Base-by-base conservation (phyloP, 2,797 vertebrate genomes). In the Urosaurus nigricauda region DNA sequence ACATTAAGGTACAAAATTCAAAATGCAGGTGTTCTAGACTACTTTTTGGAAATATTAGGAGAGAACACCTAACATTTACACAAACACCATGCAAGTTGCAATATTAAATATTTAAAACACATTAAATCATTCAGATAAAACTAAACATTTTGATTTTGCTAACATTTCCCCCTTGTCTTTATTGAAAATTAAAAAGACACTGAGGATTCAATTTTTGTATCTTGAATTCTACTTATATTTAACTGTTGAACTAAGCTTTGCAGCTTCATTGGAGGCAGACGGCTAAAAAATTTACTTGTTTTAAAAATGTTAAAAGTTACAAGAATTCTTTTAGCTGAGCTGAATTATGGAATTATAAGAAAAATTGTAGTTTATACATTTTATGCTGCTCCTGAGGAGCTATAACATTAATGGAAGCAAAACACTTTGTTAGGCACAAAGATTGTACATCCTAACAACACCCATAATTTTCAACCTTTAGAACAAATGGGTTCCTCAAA, bases 1-100 rank as follows among this genome's bases (percentile, higher is more conserved):
- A 92, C 94, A 95, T 91, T 92, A 90, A 95, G 87, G 91, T 93
- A 90, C 89, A 91, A 95, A 24, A 77, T 65, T 77, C 93, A 93
- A 75, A 93, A 87, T 77, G 71, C 94, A 88, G 93, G 89, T 95
- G 95, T 94, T 96, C 95, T 95, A 95, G 93, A 96, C 47, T 89
- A 94, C 90, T 94, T 96, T 74, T 75, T 95, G 94, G 93, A 96
- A 96, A 96, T 91, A 91, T 91, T 93, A 95, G 92, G 92, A 94
- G 90, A 95, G 96, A 93, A 95, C 93, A 88, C 92, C 91, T 95
- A 96, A 88, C 32, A 74, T 40, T 24, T 47, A 58, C 3, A 87
- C 92, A 92, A 95, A 94, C 16, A 71, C 5, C 37, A 0, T 87
- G 9, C 93, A 68, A 93, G 96, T 90, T 91, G 84, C 92, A 95